Evolutionary conservation across 2,113 vertebrate species (phyloP), one percentile per base, ranked within the genome.

Genomic region (Neodontobutis hainanensis): DNA sequence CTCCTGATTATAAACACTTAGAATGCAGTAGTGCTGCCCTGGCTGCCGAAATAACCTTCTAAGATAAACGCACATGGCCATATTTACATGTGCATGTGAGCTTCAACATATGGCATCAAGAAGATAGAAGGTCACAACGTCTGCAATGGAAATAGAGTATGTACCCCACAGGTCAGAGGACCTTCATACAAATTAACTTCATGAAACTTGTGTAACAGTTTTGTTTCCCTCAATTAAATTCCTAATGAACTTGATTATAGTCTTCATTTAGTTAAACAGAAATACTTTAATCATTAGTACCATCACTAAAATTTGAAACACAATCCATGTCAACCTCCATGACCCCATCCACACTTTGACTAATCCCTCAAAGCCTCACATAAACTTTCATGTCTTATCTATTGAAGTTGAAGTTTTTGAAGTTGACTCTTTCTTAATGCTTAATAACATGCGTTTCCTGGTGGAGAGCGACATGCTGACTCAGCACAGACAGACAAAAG

Each of bases 351-450:
- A 53, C 40, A 27, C 57, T 76, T 68, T 60, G 34, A n/a, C 59
- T 78, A 85, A 88, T 83, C 73, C 77, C 65, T 65, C n/a, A 79
- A 75, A 77, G 61, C 65, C 60, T 75, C 66, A 65, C 56, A 81
- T 81, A 83, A 80, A 89, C 85, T 81, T 86, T 78, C 44, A 84
- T 83, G 76, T 71, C 80, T 88, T 84, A 89, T 88, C 85, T 73
- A 60, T n/a, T 27, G 1, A 3, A 27, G 19, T 27, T 27, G 19
- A 68, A 61, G 64, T 65, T 76, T 85, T 69, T 73, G 51, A 65
- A 61, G 78, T 27, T 10, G 74, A 79, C 66, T 76, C 64, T 80
- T 50, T 65, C 73, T 61, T 81, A 85, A 84, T 85, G 76, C 73
- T 78, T 88, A 88, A 86, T 79, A 77, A 61, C 49, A 66, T 56